A percentile compares a stretch with the other conserved stretches of the same genome.
These are phyloP conservation scores for Leptopilina boulardi DNA, from an alignment of 1,140 invertebrate genomes.

Conservation along the genomic window DNA sequence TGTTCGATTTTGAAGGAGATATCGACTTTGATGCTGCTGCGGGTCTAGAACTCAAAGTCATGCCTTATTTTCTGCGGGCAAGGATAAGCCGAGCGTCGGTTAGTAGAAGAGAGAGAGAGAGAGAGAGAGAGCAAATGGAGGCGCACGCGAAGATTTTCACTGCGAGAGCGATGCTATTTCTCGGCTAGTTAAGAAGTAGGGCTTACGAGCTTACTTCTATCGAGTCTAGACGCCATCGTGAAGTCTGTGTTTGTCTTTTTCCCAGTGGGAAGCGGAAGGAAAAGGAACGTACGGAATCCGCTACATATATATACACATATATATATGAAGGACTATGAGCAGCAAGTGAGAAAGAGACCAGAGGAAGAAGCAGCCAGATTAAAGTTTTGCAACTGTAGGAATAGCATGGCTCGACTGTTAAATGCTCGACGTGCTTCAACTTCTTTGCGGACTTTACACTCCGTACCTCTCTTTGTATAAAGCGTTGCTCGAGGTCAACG, in stretches of 20 bases:
- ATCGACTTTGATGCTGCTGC: background rate
- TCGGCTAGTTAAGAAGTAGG: conserved; percentile 40
- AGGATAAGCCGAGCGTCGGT: background rate
- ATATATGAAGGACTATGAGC: background rate
- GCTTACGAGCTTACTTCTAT: conserved; percentile 33
- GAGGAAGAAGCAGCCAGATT: conserved; percentile 34
- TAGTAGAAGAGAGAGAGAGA: too few relatives aligned
- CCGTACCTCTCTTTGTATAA: background rate
- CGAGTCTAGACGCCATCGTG: conserved; percentile 34
- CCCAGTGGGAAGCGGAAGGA: background rate
- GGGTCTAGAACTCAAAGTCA: background rate
- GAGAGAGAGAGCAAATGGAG: too few relatives aligned
- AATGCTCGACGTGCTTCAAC: conserved; percentile 30
- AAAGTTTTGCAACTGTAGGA: conserved; percentile 44
- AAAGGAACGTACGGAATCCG: conserved; percentile 1
- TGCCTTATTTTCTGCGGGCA: background rate
- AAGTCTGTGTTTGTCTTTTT: background rate
- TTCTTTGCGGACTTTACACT: conserved; percentile 4
- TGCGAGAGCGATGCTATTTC: conserved; percentile 21
- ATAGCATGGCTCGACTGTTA: conserved; percentile 27
- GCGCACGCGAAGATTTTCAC: conserved; percentile 31
- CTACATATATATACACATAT: too few relatives aligned
- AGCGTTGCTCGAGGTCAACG: background rate
- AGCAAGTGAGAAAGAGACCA: background rate
- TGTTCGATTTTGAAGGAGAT: background rate